phyloP scores from a whole-genome alignment of 2,113 vertebrate genomes.

The Tupaia chinensis region DNA sequence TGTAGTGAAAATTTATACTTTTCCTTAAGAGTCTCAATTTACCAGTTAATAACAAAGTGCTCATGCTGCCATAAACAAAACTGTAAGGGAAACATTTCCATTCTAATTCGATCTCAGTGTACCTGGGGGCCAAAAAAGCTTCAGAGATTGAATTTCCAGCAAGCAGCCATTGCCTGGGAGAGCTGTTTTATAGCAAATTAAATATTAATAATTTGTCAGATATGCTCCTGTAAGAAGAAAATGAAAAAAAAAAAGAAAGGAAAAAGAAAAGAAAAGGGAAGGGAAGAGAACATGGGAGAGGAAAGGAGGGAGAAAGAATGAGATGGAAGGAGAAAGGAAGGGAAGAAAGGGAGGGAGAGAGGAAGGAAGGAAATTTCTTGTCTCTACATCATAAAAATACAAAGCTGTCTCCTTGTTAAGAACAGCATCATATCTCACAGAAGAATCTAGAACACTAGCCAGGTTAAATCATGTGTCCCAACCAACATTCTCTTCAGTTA shows the following conservation, averaged over 20 bases:
- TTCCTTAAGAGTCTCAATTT: constrained; percentile 69
- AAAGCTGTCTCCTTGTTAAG: constrained; percentile 46
- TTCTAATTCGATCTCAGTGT: constrained; percentile 43
- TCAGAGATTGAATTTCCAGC: constrained; percentile 52
- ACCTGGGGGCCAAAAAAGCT: constrained; percentile 27
- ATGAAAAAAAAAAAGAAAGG: not conserved
- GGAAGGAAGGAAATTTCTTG: not conserved
- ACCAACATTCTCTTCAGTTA: constrained; percentile 58
- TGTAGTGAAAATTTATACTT: constrained; percentile 70
- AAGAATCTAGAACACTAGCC: constrained; percentile 68
- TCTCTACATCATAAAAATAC: not conserved
- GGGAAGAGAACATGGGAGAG: not conserved
- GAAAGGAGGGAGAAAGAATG: too few relatives aligned
- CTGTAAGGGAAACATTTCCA: constrained; percentile 47
- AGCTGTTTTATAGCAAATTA: constrained; percentile 53
- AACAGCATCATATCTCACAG: constrained; percentile 35
- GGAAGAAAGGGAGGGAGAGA: too few relatives aligned
- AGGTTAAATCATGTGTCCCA: constrained; percentile 67
- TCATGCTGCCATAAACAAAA: constrained; percentile 68
- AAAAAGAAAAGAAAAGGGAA: not conserved
- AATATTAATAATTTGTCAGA: constrained; percentile 63
- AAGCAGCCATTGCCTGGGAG: constrained; percentile 43
- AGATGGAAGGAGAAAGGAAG: fast-evolving
- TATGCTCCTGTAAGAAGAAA: not conserved
- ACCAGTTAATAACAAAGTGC: constrained; percentile 68